Evolutionary conservation across 2,888 invertebrate species (phyloP).

Genomic region (Zootermopsis nevadensis): DNA sequence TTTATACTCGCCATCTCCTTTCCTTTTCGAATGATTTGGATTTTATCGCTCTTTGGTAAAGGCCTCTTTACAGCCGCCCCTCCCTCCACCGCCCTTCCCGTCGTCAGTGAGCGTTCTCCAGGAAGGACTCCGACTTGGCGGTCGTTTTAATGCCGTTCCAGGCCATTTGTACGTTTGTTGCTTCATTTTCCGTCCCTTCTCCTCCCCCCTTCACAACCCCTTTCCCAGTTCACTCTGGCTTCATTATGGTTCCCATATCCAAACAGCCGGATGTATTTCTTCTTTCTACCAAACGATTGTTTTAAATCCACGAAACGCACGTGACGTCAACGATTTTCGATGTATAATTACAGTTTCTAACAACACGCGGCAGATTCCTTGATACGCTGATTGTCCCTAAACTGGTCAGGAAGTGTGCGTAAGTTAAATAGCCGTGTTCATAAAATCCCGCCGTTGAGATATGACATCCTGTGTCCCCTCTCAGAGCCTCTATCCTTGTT

Average conservation of each 20-base stretch:
- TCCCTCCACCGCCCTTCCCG: neutral
- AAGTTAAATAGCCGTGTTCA: too few species aligned
- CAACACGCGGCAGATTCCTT: too few species aligned
- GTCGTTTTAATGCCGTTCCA: conserved; percentile 63
- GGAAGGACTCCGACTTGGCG: conserved; percentile 56
- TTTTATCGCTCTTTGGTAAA: conserved; percentile 50
- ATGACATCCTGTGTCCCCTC: too few species aligned
- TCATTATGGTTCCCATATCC: conserved; percentile 14
- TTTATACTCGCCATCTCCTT: neutral
- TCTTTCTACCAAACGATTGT: neutral
- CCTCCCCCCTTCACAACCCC: conserved; percentile 52
- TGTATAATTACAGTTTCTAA: too few species aligned
- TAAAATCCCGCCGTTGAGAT: too few species aligned
- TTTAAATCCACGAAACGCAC: neutral
- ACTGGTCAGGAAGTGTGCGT: too few species aligned
- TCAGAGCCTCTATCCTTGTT: too few species aligned
- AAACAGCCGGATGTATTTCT: neutral
- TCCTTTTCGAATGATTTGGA: conserved; percentile 48
- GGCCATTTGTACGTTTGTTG: conserved; percentile 64
- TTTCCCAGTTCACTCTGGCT: conserved; percentile 19
- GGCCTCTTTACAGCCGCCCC: conserved; percentile 6
- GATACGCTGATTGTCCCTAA: too few species aligned
- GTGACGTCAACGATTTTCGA: too few species aligned
- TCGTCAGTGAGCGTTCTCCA: conserved; percentile 11
- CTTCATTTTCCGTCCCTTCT: conserved; percentile 61